Evolutionary conservation across 2,113 vertebrate genomes (phyloP).

Genomic region (Nothoprocta perdicaria): DNA sequence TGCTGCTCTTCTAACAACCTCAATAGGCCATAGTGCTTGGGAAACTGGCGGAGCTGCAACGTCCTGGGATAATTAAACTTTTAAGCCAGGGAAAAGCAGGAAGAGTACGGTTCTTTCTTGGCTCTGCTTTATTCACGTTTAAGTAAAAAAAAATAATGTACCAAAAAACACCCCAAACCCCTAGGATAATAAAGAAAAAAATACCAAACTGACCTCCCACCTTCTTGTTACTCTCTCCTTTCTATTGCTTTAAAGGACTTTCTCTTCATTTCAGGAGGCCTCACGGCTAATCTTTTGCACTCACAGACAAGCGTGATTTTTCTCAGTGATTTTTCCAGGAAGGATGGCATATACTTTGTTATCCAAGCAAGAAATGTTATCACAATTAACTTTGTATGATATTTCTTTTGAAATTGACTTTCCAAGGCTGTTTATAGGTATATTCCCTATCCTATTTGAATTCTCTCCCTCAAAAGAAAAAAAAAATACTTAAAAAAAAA

Average conservation of each 20-base stretch:
- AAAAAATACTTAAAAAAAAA: not conserved
- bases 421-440: not conserved
- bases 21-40: not conserved
- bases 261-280: not conserved
- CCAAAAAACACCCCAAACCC: not conserved
- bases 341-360: not conserved
- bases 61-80: not conserved
- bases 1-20: not conserved
- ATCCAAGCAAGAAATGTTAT: not conserved
- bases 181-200: not conserved
- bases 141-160: not conserved
- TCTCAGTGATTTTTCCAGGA: not conserved
- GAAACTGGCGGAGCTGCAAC: not conserved
- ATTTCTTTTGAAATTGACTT: not conserved
- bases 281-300: not conserved
- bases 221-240: not conserved
- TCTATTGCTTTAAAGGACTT: not conserved
- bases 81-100: not conserved
- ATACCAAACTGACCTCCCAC: not conserved
- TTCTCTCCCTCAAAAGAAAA: not conserved
- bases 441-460: not conserved
- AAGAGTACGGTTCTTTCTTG: not conserved
- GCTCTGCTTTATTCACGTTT: not conserved
- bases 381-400: not conserved
- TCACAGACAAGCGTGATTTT: not conserved